phyloP scores from a whole-genome alignment of 2,797 vertebrate species.

The Alauda arvensis region DNA sequence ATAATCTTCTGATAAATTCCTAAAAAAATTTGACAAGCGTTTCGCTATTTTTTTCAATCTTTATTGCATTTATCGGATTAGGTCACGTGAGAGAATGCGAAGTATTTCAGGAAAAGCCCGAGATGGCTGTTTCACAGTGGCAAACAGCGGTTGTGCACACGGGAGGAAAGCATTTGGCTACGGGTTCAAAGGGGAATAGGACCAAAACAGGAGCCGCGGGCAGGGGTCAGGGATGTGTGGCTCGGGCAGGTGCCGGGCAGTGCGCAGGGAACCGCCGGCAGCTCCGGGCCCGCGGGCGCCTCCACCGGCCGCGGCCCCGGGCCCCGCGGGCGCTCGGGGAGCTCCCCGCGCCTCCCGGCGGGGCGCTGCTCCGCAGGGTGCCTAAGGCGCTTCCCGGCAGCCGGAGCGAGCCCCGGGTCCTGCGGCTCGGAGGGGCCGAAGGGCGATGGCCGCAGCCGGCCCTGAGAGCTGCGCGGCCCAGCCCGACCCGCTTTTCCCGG shows the following conservation, averaged over 20 bases:
- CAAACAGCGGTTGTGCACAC: fast-evolving
- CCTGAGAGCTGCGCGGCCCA: too few relatives aligned
- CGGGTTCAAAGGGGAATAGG: fast-evolving
- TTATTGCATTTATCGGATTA: not conserved
- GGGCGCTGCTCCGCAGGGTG: too few relatives aligned
- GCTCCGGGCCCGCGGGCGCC: not conserved
- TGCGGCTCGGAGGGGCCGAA: not conserved
- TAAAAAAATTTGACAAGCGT: fast-evolving
- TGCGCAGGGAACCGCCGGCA: not conserved
- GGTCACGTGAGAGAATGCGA: not conserved
- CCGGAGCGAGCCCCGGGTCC: not conserved
- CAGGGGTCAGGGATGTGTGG: not conserved
- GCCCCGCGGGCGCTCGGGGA: not conserved
- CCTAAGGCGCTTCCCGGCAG: not conserved
- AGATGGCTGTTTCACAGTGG: not conserved
- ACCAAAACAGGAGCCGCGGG: fast-evolving
- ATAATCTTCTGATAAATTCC: not conserved
- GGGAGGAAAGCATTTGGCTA: fast-evolving
- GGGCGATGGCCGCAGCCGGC: not conserved
- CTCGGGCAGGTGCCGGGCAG: not conserved
- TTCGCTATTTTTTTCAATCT: not conserved
- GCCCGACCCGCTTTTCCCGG: too few relatives aligned
- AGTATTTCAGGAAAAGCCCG: not conserved
- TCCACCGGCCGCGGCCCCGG: not conserved
- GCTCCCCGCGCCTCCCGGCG: not conserved